Evolutionary conservation across 2,888 invertebrate genomes (phyloP), one percentile per base, ranked within the genome.

Genomic region (Cryptophagus acutangulus): DNA sequence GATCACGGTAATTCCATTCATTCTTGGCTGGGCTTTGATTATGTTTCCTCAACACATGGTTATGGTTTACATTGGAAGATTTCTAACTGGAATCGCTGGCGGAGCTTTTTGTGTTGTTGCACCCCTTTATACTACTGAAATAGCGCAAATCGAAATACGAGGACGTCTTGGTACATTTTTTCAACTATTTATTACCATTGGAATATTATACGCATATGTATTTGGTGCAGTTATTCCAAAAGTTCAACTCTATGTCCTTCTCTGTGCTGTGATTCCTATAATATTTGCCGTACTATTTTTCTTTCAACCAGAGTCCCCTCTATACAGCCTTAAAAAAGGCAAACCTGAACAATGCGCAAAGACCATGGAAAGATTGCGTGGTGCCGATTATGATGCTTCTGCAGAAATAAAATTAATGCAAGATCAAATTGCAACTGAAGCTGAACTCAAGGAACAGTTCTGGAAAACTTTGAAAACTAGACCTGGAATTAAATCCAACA

Each of bases 251-350:
- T 69, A 84, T 2, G 16, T 31, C 2, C 67, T 84, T 9, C n/a
- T n/a, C n/a, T 84, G 82, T 44, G 77, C 77, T 0, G 49, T 77
- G 0, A 71, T 85, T 2, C 83, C 91, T 0, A 59, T 88, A 1
- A 54, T 87, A 3, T 85, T 88, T 53, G 81, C 80, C 1, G 54
- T 74, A 0, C 70, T 83, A 2, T 86, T 90, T 68, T 76, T 84
- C 57, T 84, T 87, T 54, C 86, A 92, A 80, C 94, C 93, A 0
- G 94, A 94, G 68, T 82, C 87, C 2, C 93, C 94, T 0, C 78
- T 79, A 17, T 87, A 76, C 62, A 72, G 81, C 50, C 74, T 87
- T 47, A 74, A 75, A 33, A 82, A 81, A 59, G 77, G 77, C 3
- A 74, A 75, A 26, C 70, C 76, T 14, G 75, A 78, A 1, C 80